Evolutionary conservation across 1,140 invertebrate species (phyloP).

Genomic region (Ceratosolen fusciceps): DNA sequence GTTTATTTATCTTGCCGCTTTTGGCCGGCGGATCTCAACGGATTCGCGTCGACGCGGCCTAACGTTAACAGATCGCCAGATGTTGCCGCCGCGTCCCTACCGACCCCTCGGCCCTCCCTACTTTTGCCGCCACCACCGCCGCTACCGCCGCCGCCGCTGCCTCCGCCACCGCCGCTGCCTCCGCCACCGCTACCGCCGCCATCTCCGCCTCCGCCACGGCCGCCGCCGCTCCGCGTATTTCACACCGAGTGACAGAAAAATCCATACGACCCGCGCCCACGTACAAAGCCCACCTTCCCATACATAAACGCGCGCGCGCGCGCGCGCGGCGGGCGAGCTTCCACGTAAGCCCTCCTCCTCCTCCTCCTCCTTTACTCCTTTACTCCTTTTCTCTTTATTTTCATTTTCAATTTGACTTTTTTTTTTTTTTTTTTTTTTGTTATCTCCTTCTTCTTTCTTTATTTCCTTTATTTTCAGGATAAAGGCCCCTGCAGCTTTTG

Average conservation of each 20-base stretch:
- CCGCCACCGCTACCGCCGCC: too few relatives aligned
- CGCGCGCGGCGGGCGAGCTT: too few relatives aligned
- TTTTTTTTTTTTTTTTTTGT: too few relatives aligned
- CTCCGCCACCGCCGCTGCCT: too few relatives aligned
- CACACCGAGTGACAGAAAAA: conserved; percentile 61
- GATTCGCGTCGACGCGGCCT: conserved; percentile 51
- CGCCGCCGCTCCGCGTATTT: conserved; percentile 58
- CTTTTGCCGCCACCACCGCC: too few relatives aligned
- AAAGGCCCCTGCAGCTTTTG: background rate
- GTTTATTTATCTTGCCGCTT: conserved; percentile 68
- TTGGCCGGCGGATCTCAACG: conserved; percentile 56
- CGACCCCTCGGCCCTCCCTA: too few relatives aligned
- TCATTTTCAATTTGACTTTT: conserved; percentile 12
- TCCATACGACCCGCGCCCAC: conserved; percentile 50
- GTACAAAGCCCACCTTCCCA: background rate
- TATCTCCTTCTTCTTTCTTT: background rate
- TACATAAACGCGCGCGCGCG: background rate
- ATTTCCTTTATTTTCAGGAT: background rate
- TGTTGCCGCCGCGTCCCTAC: conserved; percentile 55
- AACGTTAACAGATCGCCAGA: conserved; percentile 70
- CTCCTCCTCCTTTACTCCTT: too few relatives aligned
- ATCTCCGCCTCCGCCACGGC: too few relatives aligned
- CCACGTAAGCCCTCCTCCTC: too few relatives aligned
- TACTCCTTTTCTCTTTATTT: background rate
- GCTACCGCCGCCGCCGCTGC: too few relatives aligned